Percentiles rank a stretch among this genome's conserved stretches.
These are phyloP conservation scores for Synanthedon andrenaeformis DNA, from an alignment of 2,888 invertebrate genomes.

Conservation along the genomic window DNA sequence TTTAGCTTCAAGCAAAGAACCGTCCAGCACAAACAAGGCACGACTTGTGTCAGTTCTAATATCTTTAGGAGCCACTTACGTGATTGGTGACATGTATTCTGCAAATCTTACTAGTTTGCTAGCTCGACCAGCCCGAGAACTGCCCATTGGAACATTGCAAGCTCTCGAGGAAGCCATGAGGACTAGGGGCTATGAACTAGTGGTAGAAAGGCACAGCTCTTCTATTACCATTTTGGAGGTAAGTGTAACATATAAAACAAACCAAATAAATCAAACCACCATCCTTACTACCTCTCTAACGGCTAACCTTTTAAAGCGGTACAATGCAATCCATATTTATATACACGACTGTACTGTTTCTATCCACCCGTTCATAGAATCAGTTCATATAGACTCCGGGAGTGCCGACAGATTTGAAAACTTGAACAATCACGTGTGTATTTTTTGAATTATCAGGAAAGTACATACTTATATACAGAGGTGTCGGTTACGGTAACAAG, in stretches of 20 bases:
- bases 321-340: too few species aligned
- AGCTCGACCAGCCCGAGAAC: slow-evolving; percentile 78
- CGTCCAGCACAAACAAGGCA: slow-evolving; percentile 74
- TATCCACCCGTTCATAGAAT: too few species aligned
- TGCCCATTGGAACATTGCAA: slow-evolving; percentile 75
- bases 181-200: slow-evolving; percentile 72
- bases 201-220: slow-evolving; percentile 80
- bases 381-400: too few species aligned
- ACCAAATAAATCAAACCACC: not conserved
- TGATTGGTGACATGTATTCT: slow-evolving; percentile 83
- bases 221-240: slow-evolving; percentile 78
- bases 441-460: too few species aligned
- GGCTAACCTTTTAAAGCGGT: too few species aligned
- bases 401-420: too few species aligned
- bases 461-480: too few species aligned
- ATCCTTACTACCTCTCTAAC: too few species aligned
- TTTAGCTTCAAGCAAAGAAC: slow-evolving; percentile 68
- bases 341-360: too few species aligned
- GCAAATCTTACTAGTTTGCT: slow-evolving; percentile 81
- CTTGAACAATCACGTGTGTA: too few species aligned
- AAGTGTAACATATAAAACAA: slow-evolving; percentile 7
- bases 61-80: slow-evolving; percentile 81
- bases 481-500: too few species aligned
- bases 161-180: slow-evolving; percentile 77
- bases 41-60: slow-evolving; percentile 77